Evolutionary conservation across 2,113 vertebrate genomes (phyloP).

Genomic region (Gobius niger): DNA sequence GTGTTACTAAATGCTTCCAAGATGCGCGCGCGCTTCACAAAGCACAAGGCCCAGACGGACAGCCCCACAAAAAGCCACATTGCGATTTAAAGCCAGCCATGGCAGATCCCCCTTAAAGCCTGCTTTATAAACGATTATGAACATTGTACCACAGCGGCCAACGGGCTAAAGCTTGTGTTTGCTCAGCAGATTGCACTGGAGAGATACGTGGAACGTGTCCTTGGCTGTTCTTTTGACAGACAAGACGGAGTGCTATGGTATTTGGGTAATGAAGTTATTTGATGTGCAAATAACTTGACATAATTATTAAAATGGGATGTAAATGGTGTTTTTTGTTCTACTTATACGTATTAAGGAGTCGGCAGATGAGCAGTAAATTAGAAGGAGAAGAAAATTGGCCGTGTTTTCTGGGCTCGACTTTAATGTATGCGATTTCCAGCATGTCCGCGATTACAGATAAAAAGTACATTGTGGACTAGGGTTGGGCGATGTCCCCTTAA

Average conservation of each 20-base stretch:
- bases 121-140: slow-evolving; percentile 46
- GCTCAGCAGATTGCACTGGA: slow-evolving; percentile 48
- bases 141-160: slow-evolving; percentile 29
- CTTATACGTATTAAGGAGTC: neutral
- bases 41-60: slow-evolving; percentile 2
- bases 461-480: slow-evolving; percentile 23
- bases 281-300: slow-evolving; percentile 9
- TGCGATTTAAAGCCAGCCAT: slow-evolving; percentile 1
- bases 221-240: slow-evolving; percentile 21
- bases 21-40: neutral
- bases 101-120: slow-evolving; percentile 42
- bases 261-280: slow-evolving; percentile 22
- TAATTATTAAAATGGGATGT: slow-evolving; percentile 21
- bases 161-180: slow-evolving; percentile 44
- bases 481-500: no score
- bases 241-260: slow-evolving; percentile 14
- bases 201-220: slow-evolving; percentile 31
- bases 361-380: neutral
- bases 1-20: slow-evolving; percentile 8
- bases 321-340: slow-evolving; percentile 8
- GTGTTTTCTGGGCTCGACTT: slow-evolving; percentile 11
- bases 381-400: neutral
- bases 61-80: slow-evolving; percentile 33
- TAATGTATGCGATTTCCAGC: slow-evolving; percentile 12
- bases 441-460: slow-evolving; percentile 21